Percentiles rank a stretch among this genome's conserved stretches.
These are phyloP conservation scores for Oreochromis tanganicae DNA, from an alignment of 2,113 vertebrate genomes.

Conservation along the genomic window DNA sequence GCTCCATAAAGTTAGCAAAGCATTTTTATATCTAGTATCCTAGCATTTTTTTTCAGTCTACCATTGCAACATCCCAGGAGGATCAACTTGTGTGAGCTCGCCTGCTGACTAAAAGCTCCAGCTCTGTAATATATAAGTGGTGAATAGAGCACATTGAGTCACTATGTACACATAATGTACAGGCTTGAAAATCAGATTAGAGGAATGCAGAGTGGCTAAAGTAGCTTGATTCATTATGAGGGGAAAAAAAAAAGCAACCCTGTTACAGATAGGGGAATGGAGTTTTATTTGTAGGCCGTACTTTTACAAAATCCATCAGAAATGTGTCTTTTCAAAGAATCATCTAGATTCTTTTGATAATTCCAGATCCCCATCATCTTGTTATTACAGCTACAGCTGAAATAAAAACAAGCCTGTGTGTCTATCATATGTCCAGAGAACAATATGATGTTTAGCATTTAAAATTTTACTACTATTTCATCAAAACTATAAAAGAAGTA, in stretches of 20 bases:
- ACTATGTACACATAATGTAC: not conserved
- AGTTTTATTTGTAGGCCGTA: not conserved
- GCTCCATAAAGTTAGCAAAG: not conserved
- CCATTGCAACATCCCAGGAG: not conserved
- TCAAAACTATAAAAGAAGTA: not conserved
- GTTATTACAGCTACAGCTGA: not conserved
- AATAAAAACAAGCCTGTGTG: not conserved
- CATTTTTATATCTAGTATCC: not conserved
- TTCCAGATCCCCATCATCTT: not conserved
- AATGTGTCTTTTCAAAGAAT: not conserved
- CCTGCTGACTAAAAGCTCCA: not conserved
- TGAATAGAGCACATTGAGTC: not conserved
- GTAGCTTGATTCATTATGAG: not conserved
- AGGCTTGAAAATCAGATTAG: not conserved
- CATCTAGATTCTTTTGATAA: not conserved
- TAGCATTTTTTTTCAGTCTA: not conserved
- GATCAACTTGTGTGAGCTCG: not conserved
- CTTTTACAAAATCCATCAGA: not conserved
- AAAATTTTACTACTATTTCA: not conserved
- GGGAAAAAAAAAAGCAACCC: not conserved
- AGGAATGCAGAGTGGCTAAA: not conserved
- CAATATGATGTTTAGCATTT: not conserved
- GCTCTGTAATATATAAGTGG: not conserved
- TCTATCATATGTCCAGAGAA: not conserved
- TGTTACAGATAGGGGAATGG: not conserved